These are phyloP conservation scores for Dicentrarchus labrax DNA, from an alignment of 2,113 vertebrate species.

Conservation along the genomic window DNA sequence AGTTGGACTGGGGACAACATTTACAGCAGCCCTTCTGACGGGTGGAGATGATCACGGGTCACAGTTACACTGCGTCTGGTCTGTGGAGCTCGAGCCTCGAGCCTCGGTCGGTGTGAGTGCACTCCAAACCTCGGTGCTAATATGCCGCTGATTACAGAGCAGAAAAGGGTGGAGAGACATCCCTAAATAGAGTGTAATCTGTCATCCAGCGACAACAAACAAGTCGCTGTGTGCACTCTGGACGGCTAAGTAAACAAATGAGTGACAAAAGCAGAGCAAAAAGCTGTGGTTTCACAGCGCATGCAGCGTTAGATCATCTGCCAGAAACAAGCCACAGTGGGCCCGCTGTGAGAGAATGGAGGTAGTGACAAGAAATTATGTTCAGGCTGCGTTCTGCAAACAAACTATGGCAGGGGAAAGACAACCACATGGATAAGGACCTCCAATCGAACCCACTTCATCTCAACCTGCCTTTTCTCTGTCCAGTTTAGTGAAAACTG, in stretches of 20 bases:
- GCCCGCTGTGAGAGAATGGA: background rate
- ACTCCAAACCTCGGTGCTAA: background rate
- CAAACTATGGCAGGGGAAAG: background rate
- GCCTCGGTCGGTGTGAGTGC: background rate
- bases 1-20: background rate
- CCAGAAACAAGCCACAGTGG: background rate
- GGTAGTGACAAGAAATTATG: background rate
- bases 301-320: background rate
- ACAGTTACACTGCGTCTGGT: background rate
- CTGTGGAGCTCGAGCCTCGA: background rate
- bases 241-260: background rate
- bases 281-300: background rate
- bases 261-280: background rate
- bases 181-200: constrained; percentile 11
- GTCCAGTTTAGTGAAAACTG: background rate
- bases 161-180: constrained; percentile 5
- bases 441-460: no score
- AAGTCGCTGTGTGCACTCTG: background rate
- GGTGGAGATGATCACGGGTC: constrained; percentile 25
- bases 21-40: background rate
- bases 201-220: constrained; percentile 12
- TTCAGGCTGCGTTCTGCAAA: background rate
- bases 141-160: background rate
- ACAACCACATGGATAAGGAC: background rate
- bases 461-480: background rate